Evolutionary conservation across 2,888 invertebrate species (phyloP).

Genomic region (Epistrophe grossulariae): DNA sequence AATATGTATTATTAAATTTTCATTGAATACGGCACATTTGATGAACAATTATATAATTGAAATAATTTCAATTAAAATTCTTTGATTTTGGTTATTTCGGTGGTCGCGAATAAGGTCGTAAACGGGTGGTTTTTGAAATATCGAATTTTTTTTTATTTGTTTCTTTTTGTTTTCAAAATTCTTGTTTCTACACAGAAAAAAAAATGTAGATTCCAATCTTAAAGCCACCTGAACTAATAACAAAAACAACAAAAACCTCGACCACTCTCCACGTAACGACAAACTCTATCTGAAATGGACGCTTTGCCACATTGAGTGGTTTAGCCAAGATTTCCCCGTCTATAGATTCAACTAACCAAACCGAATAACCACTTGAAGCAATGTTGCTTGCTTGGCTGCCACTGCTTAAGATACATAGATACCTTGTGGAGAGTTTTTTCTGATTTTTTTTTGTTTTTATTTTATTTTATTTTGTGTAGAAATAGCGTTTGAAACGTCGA

Average conservation of each 20-base stretch:
- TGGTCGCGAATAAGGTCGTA: slow-evolving; percentile 61
- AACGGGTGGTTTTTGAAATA: slow-evolving; percentile 44
- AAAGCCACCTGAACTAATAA: slow-evolving; percentile 21
- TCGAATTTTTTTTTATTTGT: background rate
- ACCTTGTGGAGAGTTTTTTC: slow-evolving; percentile 63
- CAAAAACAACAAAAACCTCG: slow-evolving; percentile 78
- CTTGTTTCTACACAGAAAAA: slow-evolving; percentile 6
- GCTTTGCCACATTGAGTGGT: slow-evolving; percentile 77
- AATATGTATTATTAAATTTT: slow-evolving; percentile 14
- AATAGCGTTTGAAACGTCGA: slow-evolving; percentile 55
- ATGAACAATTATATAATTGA: slow-evolving; percentile 25
- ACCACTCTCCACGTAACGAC: slow-evolving; percentile 83
- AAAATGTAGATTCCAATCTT: slow-evolving; percentile 12
- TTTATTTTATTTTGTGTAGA: slow-evolving; percentile 49
- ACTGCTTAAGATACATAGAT: slow-evolving; percentile 50
- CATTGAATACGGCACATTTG: slow-evolving; percentile 65
- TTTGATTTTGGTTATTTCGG: slow-evolving; percentile 50
- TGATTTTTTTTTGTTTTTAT: slow-evolving; percentile 27
- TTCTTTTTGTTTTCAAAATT: slow-evolving; percentile 8
- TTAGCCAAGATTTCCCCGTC: slow-evolving; percentile 73
- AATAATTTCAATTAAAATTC: slow-evolving; percentile 17
- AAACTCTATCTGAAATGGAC: slow-evolving; percentile 82
- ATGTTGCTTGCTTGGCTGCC: slow-evolving; percentile 57
- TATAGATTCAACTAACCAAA: slow-evolving; percentile 28
- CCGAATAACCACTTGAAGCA: slow-evolving; percentile 55